A percentile compares a stretch with the other conserved stretches of the same genome.
These are phyloP conservation scores for Malachius bipustulatus DNA, from an alignment of 2,888 invertebrate genomes.

Conservation along the genomic window DNA sequence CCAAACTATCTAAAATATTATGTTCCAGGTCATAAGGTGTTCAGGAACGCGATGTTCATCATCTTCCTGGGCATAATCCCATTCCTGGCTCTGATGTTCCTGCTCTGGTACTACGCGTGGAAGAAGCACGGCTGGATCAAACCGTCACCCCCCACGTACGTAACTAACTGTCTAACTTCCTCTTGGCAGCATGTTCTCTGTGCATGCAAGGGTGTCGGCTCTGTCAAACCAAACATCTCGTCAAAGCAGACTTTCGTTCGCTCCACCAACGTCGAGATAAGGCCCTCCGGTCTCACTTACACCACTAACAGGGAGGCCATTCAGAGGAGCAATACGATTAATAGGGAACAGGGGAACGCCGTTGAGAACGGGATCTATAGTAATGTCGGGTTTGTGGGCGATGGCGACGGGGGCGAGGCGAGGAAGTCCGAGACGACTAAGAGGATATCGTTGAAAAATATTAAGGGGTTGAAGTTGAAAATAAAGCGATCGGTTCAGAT, in stretches of 20 bases:
- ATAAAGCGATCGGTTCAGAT: no score
- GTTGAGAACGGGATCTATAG: no score
- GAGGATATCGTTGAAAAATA: slow-evolving; percentile 28
- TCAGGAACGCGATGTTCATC: slow-evolving; percentile 73
- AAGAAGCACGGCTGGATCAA: slow-evolving; percentile 52
- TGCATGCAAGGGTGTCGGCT: slow-evolving; percentile 32
- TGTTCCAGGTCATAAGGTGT: slow-evolving; percentile 57
- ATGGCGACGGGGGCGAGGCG: slow-evolving; percentile 8
- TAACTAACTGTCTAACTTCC: slow-evolving; percentile 32
- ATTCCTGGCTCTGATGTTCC: slow-evolving; percentile 49
- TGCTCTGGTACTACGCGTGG: slow-evolving; percentile 63
- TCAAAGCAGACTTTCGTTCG: slow-evolving; percentile 9
- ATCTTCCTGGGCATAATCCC: slow-evolving; percentile 82
- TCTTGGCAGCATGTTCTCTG: slow-evolving; percentile 28
- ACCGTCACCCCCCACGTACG: slow-evolving; percentile 40
- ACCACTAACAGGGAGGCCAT: slow-evolving; percentile 52
- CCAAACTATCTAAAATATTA: no score
- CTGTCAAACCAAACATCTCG: slow-evolving; percentile 14
- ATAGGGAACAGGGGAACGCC: no score
- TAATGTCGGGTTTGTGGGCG: slow-evolving; percentile 9
- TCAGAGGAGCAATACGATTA: slow-evolving; percentile 34
- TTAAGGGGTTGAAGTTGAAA: slow-evolving; percentile 26
- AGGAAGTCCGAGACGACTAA: slow-evolving; percentile 10
- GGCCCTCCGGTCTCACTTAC: slow-evolving; percentile 47
- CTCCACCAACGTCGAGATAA: slow-evolving; percentile 40